Evolutionary conservation across 2,113 vertebrate species (phyloP).

Genomic region (Neolamprologus variostigma): DNA sequence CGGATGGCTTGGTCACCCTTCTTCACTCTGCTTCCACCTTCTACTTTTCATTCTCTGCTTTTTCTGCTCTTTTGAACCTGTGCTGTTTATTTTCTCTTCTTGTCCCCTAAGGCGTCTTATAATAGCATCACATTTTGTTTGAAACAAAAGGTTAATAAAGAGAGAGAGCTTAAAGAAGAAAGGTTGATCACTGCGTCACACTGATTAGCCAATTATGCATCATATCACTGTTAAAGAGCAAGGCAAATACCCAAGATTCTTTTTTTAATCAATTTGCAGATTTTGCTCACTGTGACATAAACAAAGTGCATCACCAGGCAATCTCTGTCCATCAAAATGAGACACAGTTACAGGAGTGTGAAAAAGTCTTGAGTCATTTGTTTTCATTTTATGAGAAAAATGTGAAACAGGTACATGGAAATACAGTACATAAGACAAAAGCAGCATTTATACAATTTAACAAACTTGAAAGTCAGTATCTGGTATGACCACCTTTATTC

Average conservation of each 20-base stretch:
- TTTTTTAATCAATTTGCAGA: background rate
- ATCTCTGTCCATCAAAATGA: background rate
- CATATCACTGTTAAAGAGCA: background rate
- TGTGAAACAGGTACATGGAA: background rate
- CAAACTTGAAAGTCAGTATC: background rate
- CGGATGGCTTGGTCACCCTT: constrained; percentile 9
- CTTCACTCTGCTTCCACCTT: background rate
- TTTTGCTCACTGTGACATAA: background rate
- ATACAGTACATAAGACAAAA: background rate
- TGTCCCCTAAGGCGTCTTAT: background rate
- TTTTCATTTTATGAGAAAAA: background rate
- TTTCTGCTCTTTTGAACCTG: background rate
- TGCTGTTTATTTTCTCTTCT: background rate
- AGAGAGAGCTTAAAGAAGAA: background rate
- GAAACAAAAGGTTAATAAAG: background rate
- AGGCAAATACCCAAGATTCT: background rate
- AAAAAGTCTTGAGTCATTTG: background rate
- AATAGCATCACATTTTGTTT: background rate
- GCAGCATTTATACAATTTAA: background rate
- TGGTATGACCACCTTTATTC: background rate
- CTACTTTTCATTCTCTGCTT: background rate
- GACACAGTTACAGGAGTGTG: background rate
- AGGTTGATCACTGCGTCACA: background rate
- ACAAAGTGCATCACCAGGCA: background rate
- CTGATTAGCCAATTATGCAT: background rate